Base-by-base conservation (phyloP, 2,113 vertebrate genomes). In the Tautogolabrus adspersus region DNA sequence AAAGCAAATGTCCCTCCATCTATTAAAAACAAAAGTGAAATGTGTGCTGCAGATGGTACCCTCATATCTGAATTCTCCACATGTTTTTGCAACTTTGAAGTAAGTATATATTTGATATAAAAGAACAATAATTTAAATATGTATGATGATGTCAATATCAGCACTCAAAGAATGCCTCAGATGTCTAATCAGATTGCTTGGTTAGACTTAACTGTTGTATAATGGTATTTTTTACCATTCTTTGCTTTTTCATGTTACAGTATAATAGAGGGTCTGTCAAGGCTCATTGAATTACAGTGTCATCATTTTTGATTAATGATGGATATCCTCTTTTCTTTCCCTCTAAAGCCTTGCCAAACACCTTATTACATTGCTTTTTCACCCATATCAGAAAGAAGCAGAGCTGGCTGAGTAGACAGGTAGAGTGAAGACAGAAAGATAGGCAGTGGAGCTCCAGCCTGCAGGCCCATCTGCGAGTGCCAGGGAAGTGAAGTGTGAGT, bases 401-500 rank as follows among this genome's bases (percentile, higher is more conserved):
- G 23, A 64, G 62, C 65, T 66, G 51, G 57, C 74, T 70, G 58
- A 75, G 67, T 40, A 60, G 85, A 79, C 75, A 80, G 83, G 77
- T 86, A 84, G 76, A 80, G 63, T 69, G 66, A 78, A 85, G 82
- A 81, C 69, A 75, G 61, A 78, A 67, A 75, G 61, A 74, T 67
- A 85, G 82, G 80, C 70, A 66, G 71, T 37, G 51, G 18, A 72
- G 46, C 79, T 87, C 54, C 82, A 75, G 83, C 78, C 75, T 88
- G 77, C 57, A 79, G 71, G 73, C 73, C 88, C 86, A 81, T 90
- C 84, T 87, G 87, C 37, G 69, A 81, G 63, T 76, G 63, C 74
- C 7, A 51, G 52, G 71, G 79, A 75, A 82, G 76, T 79, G 78
- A 89, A 87, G 80, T 91, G 91, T 79, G 86, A 79, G 83, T 81